A percentile compares a stretch with the other conserved stretches of the same genome.
These are phyloP conservation scores for Sialia sialis DNA, from an alignment of 2,113 vertebrate genomes.

Conservation along the genomic window DNA sequence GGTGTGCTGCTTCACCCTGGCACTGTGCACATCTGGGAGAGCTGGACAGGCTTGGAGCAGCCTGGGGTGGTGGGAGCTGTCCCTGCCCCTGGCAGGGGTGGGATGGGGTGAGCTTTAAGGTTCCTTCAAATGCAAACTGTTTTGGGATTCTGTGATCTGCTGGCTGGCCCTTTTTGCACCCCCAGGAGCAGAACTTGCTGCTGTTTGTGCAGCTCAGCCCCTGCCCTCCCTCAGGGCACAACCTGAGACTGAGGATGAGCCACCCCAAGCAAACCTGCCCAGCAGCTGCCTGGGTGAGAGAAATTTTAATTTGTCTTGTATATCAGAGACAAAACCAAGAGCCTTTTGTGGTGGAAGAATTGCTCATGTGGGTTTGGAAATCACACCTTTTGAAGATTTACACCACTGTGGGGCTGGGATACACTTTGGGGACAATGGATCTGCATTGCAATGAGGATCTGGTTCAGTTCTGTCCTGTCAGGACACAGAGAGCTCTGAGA, in stretches of 20 bases:
- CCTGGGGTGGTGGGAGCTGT: background rate
- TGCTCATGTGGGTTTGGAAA: background rate
- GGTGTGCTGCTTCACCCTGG: background rate
- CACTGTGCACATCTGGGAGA: background rate
- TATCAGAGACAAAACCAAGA: background rate
- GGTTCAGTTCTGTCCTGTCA: background rate
- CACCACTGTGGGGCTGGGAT: background rate
- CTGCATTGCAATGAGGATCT: background rate
- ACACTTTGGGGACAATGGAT: rapidly evolving
- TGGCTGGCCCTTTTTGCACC: background rate
- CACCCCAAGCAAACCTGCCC: background rate
- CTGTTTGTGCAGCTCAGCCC: background rate
- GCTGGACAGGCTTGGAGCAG: background rate
- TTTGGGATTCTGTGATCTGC: background rate
- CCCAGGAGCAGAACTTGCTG: background rate
- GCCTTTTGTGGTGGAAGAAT: too few species aligned
- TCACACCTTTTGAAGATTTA: background rate
- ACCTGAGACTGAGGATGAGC: background rate
- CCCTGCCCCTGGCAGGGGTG: too few species aligned
- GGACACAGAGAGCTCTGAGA: background rate
- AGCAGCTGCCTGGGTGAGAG: background rate
- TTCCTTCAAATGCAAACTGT: background rate
- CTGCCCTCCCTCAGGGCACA: background rate
- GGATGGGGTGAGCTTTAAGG: background rate
- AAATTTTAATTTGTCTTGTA: rapidly evolving